phyloP scores from a whole-genome alignment of 2,888 invertebrate genomes.

The Brachycybe producta region DNA sequence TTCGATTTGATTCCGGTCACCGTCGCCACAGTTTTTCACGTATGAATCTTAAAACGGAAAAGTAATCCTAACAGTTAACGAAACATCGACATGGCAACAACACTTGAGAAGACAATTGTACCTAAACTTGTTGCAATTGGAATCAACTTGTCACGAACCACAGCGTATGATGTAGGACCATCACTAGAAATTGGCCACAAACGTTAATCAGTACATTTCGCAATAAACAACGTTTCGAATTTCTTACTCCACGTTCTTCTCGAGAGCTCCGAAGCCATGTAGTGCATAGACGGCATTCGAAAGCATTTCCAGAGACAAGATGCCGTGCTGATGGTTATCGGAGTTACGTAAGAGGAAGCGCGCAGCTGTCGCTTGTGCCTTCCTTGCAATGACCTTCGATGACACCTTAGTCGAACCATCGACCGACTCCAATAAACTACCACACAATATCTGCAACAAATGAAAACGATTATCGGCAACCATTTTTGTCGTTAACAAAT shows the following conservation, averaged over 20 bases:
- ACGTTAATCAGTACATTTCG: background rate
- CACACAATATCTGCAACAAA: conserved; percentile 4
- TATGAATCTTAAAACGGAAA: too few relatives aligned
- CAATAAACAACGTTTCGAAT: background rate
- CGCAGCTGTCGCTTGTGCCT: background rate
- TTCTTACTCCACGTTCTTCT: conserved; percentile 7
- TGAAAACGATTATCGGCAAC: background rate
- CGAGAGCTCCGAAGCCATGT: conserved; percentile 3
- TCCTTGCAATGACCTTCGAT: conserved; percentile 8
- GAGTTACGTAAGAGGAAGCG: background rate
- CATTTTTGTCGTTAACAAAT: background rate
- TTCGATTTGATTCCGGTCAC: too few relatives aligned
- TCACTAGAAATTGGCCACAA: background rate
- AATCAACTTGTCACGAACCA: background rate
- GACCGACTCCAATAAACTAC: background rate
- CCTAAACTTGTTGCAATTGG: conserved; percentile 4
- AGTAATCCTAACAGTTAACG: too few relatives aligned
- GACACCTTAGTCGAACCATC: background rate
- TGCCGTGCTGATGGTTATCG: background rate
- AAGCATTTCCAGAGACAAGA: conserved; percentile 9
- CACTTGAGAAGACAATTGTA: background rate
- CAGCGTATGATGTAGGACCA: background rate
- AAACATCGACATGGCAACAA: too few relatives aligned
- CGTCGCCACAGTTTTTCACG: too few relatives aligned
- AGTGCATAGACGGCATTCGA: conserved; percentile 9